Percentiles rank a stretch among this genome's conserved stretches.
These are phyloP conservation scores for Lathronympha strigana DNA, from an alignment of 2,888 invertebrate genomes.

Conservation along the genomic window DNA sequence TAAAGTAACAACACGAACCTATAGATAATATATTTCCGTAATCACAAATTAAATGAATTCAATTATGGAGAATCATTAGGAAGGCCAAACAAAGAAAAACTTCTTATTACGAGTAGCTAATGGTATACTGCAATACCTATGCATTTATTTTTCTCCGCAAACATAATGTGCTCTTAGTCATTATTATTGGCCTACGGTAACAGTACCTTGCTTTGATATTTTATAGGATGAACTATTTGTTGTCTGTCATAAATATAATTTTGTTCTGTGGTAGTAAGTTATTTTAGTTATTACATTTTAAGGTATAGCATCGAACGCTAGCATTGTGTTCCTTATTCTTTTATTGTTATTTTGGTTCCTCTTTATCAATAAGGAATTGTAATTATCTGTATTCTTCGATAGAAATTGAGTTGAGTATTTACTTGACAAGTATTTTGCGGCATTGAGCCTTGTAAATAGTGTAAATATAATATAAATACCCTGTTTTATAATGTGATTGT, in stretches of 20 bases:
- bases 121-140: background rate
- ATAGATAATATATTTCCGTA: background rate
- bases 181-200: background rate
- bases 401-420: constrained; percentile 29
- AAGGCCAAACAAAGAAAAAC: background rate
- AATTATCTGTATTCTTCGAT: constrained; percentile 31
- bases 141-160: constrained; percentile 8
- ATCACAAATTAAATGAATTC: background rate
- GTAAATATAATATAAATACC: constrained; percentile 66
- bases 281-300: constrained; percentile 56
- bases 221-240: constrained; percentile 57
- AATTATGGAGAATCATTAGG: background rate
- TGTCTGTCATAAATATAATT: constrained; percentile 51
- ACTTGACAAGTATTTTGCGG: constrained; percentile 64
- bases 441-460: constrained; percentile 70
- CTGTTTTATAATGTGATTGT: constrained; percentile 81
- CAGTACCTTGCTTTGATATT: constrained; percentile 5
- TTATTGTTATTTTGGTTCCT: constrained; percentile 63
- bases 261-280: constrained; percentile 56
- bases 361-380: constrained; percentile 45
- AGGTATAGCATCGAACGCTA: constrained; percentile 53
- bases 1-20: background rate
- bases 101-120: background rate
- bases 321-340: constrained; percentile 57
- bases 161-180: background rate